Conservation (phyloP, 2,113 vertebrate genomes). For the Toxotes jaculatrix region DNA sequence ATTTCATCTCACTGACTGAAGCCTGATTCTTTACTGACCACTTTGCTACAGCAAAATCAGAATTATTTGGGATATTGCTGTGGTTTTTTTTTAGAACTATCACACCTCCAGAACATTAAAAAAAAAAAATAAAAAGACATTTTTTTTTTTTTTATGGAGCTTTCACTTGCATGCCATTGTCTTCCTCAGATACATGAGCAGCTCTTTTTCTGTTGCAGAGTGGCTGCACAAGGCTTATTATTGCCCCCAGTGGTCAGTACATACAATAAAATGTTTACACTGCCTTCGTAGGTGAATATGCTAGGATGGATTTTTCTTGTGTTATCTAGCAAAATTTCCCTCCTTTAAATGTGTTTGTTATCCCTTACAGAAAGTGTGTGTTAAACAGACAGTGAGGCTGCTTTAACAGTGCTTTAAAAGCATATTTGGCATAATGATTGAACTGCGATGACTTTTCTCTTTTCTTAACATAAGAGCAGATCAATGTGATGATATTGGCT, state of each 20-base stretch:
- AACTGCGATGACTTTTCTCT: slow-evolving; percentile 72
- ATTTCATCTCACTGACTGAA: no score
- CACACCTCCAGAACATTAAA: no score
- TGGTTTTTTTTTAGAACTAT: no score
- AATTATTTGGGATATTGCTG: no score
- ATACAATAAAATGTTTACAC: slow-evolving; percentile 33
- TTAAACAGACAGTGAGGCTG: slow-evolving; percentile 44
- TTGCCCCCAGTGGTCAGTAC: no score
- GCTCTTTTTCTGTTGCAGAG: no score
- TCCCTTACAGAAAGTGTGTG: slow-evolving; percentile 28
- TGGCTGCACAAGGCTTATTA: no score
- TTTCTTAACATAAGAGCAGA: slow-evolving; percentile 75
- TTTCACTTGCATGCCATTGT: no score
- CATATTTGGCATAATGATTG: slow-evolving; percentile 85
- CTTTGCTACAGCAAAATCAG: background rate
- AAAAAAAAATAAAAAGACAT: no score
- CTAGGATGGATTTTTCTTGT: slow-evolving; percentile 38
- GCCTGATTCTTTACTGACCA: background rate
- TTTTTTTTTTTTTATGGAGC: no score
- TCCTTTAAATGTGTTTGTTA: slow-evolving; percentile 42
- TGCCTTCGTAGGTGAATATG: background rate
- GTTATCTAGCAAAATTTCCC: slow-evolving; percentile 39
- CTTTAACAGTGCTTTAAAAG: slow-evolving; percentile 81
- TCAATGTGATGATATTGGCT: slow-evolving; percentile 73
- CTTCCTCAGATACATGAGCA: no score